These are phyloP conservation scores for Anhinga rufa DNA, from an alignment of 2,113 vertebrate genomes.

Conservation along the genomic window DNA sequence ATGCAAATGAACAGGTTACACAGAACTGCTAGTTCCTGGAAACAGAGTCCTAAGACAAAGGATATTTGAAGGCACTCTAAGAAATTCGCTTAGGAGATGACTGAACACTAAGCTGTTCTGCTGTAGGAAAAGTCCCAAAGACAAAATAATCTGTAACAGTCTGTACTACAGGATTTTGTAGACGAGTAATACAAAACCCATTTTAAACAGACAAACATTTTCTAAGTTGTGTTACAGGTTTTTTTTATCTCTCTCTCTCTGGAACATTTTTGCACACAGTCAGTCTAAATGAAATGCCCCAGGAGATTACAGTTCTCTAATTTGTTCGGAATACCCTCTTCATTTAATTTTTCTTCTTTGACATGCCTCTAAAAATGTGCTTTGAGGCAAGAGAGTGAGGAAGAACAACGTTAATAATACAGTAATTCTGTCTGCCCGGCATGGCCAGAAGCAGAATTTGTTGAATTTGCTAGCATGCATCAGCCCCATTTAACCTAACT, in stretches of 20 bases:
- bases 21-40: background rate
- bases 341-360: background rate
- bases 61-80: background rate
- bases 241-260: background rate
- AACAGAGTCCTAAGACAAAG: background rate
- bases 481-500: background rate
- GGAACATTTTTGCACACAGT: background rate
- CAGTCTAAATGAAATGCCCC: background rate
- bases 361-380: background rate
- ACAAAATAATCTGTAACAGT: background rate
- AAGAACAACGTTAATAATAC: background rate
- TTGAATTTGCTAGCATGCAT: background rate
- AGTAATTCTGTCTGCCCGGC: background rate
- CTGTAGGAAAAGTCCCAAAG: background rate
- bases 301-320: background rate
- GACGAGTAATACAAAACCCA: background rate
- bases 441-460: background rate
- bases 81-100: background rate
- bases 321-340: background rate
- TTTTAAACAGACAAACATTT: background rate
- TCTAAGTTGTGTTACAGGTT: background rate
- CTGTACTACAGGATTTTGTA: background rate
- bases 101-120: background rate
- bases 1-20: background rate
- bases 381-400: background rate